Base-by-base conservation (phyloP, 2,797 vertebrate genomes). In the Zalophus californianus region DNA sequence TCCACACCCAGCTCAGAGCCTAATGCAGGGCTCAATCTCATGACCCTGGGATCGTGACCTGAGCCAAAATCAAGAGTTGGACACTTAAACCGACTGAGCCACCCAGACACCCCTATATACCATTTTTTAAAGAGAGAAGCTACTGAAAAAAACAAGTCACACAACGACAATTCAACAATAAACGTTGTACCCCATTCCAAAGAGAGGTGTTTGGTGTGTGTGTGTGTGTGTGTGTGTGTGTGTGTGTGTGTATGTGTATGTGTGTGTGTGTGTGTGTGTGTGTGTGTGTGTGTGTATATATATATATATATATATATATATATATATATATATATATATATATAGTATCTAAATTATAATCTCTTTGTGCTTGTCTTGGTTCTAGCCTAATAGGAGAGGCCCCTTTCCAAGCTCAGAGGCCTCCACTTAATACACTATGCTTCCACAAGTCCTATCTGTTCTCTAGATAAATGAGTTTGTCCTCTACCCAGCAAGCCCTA, bases 381-480 rank as follows among this genome's bases (percentile, higher is more conserved):
- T 44, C 25, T 48, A 80, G 72, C 62, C 84, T 91, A 66, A 86
- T 35, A 92, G 60, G 54, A 91, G 91, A 92, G 82, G 25, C 48
- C n/a, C 88, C 94, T 92, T 86, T 78, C 87, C 68, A 80, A 84
- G 80, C 64, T n/a, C 89, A 50, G 88, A 64, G 86, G 68, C 48
- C 68, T 96, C 93, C 44, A 94, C 78, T 94, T 60, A 92, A 90
- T 91, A 56, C 58, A 52, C 16, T 60, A 5, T 1, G 16, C 54
- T 86, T 62, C 93, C 89, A 91, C 97, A 95, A 97, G 72, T 92
- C 90, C 73, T 83, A 27, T 91, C 92, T 97, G 95, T 97, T 95
- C 92, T 54, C 27, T 1, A 89, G 90, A 97, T 95, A 95, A 86
- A 94, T 83, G 84, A n/a, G 93, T 79, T 77, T 97, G 84, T 97